phyloP scores from a whole-genome alignment of 2,797 vertebrate species.

The Tenualosa thibaudeaui region DNA sequence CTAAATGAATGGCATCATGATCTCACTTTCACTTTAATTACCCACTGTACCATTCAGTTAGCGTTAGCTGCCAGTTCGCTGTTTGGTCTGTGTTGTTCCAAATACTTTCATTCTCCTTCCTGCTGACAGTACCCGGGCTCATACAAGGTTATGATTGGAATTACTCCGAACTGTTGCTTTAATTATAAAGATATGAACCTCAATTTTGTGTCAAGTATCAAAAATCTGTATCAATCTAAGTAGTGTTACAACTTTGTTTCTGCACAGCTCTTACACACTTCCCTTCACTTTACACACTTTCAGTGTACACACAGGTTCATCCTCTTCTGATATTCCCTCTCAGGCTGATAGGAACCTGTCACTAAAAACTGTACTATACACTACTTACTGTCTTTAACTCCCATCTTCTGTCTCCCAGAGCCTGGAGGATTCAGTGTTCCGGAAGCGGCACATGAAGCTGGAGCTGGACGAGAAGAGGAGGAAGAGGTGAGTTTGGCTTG shows the following conservation, averaged over 20 bases:
- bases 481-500: slow-evolving; percentile 74
- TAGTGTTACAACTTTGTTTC: not conserved
- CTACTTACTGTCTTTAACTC: not conserved
- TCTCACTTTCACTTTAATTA: too few relatives aligned
- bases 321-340: not conserved
- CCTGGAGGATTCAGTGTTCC: slow-evolving; percentile 81
- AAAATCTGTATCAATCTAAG: not conserved
- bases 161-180: too few relatives aligned
- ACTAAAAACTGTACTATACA: not conserved
- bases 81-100: too few relatives aligned
- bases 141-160: too few relatives aligned
- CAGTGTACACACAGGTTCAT: too few relatives aligned
- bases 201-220: too few relatives aligned
- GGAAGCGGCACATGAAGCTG: slow-evolving; percentile 84
- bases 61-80: too few relatives aligned
- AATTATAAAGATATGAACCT: too few relatives aligned
- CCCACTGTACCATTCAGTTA: too few relatives aligned
- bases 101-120: too few relatives aligned
- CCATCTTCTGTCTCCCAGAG: slow-evolving; percentile 62
- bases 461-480: slow-evolving; percentile 88
- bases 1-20: too few relatives aligned
- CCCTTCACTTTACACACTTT: not conserved
- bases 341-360: not conserved
- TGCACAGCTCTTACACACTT: not conserved
- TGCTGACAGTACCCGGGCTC: too few relatives aligned